Evolutionary conservation across 2,888 invertebrate genomes (phyloP), one percentile per base, ranked within the genome.

Genomic region (Automeris io): DNA sequence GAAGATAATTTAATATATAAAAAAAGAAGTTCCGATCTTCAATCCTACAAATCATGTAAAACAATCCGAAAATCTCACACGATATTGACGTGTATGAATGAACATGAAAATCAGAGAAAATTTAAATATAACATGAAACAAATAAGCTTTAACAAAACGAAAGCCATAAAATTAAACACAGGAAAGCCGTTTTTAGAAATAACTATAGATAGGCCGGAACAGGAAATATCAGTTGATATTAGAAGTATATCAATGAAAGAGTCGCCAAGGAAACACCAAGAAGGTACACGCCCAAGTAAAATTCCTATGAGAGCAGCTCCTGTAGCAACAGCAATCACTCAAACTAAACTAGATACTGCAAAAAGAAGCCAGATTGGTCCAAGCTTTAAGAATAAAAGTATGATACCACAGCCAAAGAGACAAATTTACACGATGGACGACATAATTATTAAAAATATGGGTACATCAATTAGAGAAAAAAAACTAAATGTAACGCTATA

Each of bases 401-500:
- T 54, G 2, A 69, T 73, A 24, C 71, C 72, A 2, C 57, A 58
- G 22, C 57, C 21, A 0, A 61, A 51, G 26, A 57, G 45, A 23
- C 34, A 18, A 5, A 16, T 29, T 9, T 22, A 8, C n/a, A 26
- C 22, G 7, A 4, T 34, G 8, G 72, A 71, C 40, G 72, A 72
- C 31, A 51, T 51, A 2, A 41, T 35, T 11, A 40, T 58, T 3
- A 41, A 39, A 34, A 39, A 39, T 22, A 45, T 26, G 11, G 40
- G 33, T 7, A 35, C 33, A n/a, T 18, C 35, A 8, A 23, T 22
- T 9, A 35, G 39, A 22, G 19, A 41, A 32, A 35, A 19, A 45
- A 70, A 61, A 43, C 43, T 67, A 40, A 72, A 66, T 45, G 21
- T 43, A 37, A 65, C 64, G 39, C 45, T 69, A 19, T 70, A 64